Base-by-base conservation (phyloP, 2,797 vertebrate genomes). In the Heteromormyrus szaboi region DNA sequence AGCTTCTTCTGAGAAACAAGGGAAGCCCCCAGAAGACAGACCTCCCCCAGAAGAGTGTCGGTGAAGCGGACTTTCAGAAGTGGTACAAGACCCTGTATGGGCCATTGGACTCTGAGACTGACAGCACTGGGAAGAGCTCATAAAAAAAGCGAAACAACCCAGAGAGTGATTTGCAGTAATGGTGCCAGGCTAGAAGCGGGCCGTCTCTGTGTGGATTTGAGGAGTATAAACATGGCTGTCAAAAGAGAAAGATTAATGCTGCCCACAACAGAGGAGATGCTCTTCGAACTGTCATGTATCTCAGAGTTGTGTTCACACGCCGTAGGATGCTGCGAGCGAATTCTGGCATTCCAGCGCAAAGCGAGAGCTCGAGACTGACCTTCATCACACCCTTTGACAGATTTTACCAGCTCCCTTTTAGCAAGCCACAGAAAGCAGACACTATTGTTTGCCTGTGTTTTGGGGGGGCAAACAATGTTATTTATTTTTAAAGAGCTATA, bases 331-430 rank as follows among this genome's bases (percentile, higher is more conserved):
- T 86, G 51, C 50, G 7, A 56, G 33, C 51, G 19, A 9, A 19
- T 37, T 41, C 29, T 56, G 51, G 53, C 85, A 86, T 56, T 56
- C 46, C n/a, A 11, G 37, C 1, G 46, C 81, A 84, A 22, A 50
- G 46, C 46, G 6, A 41, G 53, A 19, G 51, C 53, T 59, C 29
- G 4, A 86, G 29, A 59, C 85, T 56, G 29, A n/a, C 85, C 85
- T 86, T 86, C 53, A 54, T 56, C 51, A 86, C 85, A 86, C 85
- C 85, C 53, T 86, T 56, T 41, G 51, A 86, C 51, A 86, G 85
- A 59, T 86, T 19, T 86, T 9, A 41, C 29, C 17, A 2, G 1
- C 53, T 86, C 29, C 53, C 53, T 22, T 56, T 86, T 59, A 51
- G 53, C 33, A 41, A 37, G 50, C 29, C 12, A 44, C 51, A 37